Base-by-base conservation (phyloP, 2,888 invertebrate genomes). In the Lapara coniferarum region DNA sequence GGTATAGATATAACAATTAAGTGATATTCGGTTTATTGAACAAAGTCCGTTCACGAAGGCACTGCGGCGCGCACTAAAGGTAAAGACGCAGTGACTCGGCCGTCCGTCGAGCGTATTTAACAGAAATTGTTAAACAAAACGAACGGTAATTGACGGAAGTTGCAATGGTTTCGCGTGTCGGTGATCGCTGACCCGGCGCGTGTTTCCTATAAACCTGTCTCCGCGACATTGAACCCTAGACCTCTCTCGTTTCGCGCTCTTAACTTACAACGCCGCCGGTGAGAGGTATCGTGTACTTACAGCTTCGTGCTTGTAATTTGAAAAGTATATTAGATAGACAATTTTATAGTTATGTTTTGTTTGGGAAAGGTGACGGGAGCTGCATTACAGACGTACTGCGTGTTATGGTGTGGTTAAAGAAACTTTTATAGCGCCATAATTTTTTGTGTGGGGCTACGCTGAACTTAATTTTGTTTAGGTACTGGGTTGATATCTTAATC, bases 141-240 rank as follows among this genome's bases (percentile, higher is more conserved):
- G 57, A 59, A 68, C 59, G 68, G 59, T 69, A 69, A 69, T 69
- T 69, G 68, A 69, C 68, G 68, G 63, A 69, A 69, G 59, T 63
- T 63, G 63, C 49, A 63, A 63, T 52, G 68, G 59, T 59, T 58
- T 59, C 68, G 59, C 59, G 46, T 58, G 67, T 67, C 56, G 51
- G 56, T 67, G 67, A 67, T 57, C 67, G 67, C 67, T 67, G 63
- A 66, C 66, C 69, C 63, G 52, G 56, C 51, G 57, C 66, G 55
- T 59, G 66, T 69, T 66, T 52, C 25, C 69, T 66, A 69, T 69
- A 69, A 69, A 69, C 58, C 66, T 69, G 66, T 56, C 69, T 57
- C 51, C 30, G 19, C 58, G 66, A 69, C 66, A 58, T 37, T 66
- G 69, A 69, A 69, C 69, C 66, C 37, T 66, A 66, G 66, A 66